phyloP scores from a whole-genome alignment of 2,797 vertebrate genomes.

The Scolopax rusticola region DNA sequence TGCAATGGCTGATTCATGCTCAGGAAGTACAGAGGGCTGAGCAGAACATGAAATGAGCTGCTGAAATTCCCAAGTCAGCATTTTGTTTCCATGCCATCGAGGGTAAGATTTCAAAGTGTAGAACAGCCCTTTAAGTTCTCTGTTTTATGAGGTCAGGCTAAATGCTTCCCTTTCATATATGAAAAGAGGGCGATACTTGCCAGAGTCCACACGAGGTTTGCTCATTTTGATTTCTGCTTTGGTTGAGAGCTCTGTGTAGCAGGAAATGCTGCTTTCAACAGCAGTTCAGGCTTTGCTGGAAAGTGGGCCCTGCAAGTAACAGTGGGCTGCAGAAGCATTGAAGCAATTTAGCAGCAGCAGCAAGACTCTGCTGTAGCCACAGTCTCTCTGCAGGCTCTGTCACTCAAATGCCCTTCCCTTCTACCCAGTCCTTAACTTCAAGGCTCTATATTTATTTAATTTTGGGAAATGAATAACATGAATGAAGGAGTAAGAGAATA shows the following conservation, averaged over 20 bases:
- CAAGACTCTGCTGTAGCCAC: neutral
- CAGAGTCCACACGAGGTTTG: constrained; percentile 28
- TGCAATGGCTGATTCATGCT: neutral
- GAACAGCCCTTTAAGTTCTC: constrained; percentile 6
- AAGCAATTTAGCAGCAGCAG: neutral
- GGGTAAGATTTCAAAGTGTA: constrained; percentile 45
- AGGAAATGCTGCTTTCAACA: constrained; percentile 33
- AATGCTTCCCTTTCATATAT: constrained; percentile 46
- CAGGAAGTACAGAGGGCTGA: constrained; percentile 7
- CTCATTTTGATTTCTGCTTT: constrained; percentile 39
- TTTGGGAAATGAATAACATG: neutral
- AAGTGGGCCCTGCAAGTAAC: neutral
- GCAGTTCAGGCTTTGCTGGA: neutral
- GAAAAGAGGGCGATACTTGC: constrained; percentile 35
- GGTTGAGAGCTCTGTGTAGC: neutral
- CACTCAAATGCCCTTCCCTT: neutral
- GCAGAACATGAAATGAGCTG: neutral
- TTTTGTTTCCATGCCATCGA: constrained; percentile 32
- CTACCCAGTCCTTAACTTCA: neutral
- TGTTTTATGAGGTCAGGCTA: constrained; percentile 67
- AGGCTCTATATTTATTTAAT: neutral
- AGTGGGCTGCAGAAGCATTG: neutral
- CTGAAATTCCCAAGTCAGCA: constrained; percentile 43
- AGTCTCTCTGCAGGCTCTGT: neutral
- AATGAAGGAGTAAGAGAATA: neutral